Evolutionary conservation across 2,888 invertebrate genomes (phyloP).

Genomic region (Lithophane ornitopus): DNA sequence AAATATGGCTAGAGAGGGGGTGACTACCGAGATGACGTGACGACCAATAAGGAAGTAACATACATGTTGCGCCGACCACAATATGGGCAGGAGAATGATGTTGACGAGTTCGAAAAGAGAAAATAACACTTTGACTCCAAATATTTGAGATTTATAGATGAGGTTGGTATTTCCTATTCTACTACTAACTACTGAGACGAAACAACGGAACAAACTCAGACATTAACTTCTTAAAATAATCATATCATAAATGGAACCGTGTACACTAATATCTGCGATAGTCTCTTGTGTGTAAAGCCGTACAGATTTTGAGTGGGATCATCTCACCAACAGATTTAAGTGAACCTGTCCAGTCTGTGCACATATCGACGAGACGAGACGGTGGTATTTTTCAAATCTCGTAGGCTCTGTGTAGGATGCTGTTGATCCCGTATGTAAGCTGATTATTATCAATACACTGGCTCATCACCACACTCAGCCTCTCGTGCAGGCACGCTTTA

Average conservation of each 20-base stretch:
- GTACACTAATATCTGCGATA: background rate
- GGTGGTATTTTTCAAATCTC: background rate
- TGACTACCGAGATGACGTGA: background rate
- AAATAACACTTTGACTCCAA: too few relatives aligned
- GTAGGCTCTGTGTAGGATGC: background rate
- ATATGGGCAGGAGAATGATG: background rate
- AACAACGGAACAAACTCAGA: background rate
- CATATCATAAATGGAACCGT: background rate
- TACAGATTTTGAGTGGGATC: too few relatives aligned
- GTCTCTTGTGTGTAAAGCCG: background rate
- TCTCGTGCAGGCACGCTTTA: background rate
- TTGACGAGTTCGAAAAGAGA: too few relatives aligned
- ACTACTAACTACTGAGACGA: background rate
- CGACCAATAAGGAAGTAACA: background rate
- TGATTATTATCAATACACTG: background rate
- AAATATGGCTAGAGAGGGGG: background rate
- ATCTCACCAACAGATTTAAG: background rate
- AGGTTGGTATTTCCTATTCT: background rate
- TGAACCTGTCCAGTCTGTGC: background rate
- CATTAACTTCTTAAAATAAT: background rate
- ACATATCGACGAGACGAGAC: background rate
- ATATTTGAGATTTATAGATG: background rate
- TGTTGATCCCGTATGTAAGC: background rate
- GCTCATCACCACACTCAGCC: background rate
- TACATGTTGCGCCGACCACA: background rate